phyloP scores from a whole-genome alignment of 2,113 vertebrate species.

The Anseranas semipalmata region DNA sequence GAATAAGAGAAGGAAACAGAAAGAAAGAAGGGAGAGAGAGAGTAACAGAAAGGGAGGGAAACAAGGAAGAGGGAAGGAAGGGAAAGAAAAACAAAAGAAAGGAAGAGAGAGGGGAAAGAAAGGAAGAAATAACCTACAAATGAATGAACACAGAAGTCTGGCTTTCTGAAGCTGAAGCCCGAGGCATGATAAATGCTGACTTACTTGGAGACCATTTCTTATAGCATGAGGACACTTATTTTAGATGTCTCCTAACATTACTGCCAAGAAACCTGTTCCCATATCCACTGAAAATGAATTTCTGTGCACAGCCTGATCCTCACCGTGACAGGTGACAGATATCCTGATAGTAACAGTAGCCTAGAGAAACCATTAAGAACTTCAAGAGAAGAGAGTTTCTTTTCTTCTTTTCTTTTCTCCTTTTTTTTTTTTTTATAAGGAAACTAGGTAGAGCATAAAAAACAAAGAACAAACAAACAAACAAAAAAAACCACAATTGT shows the following conservation, averaged over 20 bases:
- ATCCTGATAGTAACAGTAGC: background rate
- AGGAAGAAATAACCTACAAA: background rate
- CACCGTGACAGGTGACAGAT: background rate
- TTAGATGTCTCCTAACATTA: background rate
- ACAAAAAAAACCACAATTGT: background rate
- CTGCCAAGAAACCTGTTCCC: background rate
- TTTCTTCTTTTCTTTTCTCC: background rate
- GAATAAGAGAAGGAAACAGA: background rate
- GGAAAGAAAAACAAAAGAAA: no score
- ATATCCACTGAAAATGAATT: background rate
- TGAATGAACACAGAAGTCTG: background rate
- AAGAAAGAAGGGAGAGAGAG: background rate
- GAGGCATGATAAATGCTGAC: background rate
- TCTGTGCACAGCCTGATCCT: background rate
- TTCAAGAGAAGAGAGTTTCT: background rate
- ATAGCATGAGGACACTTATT: background rate
- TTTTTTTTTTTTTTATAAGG: background rate
- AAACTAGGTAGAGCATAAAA: background rate
- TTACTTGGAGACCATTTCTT: background rate
- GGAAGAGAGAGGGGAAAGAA: background rate
- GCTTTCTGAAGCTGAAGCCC: background rate
- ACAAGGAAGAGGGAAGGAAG: no score
- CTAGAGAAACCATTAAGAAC: background rate
- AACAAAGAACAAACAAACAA: background rate
- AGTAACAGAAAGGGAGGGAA: no score